A percentile compares a stretch with the other conserved stretches of the same genome.
Evolutionary conservation across 2,113 vertebrate genomes (phyloP).

Genomic region (Podilymbus podiceps): DNA sequence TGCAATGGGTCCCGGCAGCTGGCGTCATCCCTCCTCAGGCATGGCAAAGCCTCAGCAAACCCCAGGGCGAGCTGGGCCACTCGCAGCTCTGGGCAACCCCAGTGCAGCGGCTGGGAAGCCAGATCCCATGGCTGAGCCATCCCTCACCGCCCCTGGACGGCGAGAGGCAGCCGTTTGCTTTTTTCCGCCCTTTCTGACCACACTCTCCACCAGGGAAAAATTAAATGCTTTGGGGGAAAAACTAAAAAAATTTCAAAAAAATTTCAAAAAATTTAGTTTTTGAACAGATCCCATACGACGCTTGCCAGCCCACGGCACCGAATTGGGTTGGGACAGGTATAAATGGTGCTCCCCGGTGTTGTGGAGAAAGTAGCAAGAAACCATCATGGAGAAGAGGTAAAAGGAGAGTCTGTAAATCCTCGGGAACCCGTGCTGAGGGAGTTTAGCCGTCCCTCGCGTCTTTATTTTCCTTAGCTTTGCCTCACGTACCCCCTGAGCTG

Average conservation of each 20-base stretch:
- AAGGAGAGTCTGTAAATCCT: background rate
- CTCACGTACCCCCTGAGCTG: background rate
- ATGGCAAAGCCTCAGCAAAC: background rate
- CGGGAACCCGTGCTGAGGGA: rapidly evolving
- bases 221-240: background rate
- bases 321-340: rapidly evolving
- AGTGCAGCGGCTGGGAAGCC: rapidly evolving
- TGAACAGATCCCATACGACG: rapidly evolving
- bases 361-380: background rate
- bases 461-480: background rate
- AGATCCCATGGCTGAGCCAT: background rate
- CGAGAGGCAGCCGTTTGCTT: background rate
- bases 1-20: too few species aligned
- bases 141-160: rapidly evolving
- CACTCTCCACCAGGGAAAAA: rapidly evolving
- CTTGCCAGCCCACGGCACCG: rapidly evolving
- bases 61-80: background rate
- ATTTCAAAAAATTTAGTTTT: too few species aligned
- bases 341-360: rapidly evolving
- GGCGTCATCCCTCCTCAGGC: background rate
- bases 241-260: too few species aligned
- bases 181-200: rapidly evolving
- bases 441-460: rapidly evolving
- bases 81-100: background rate
- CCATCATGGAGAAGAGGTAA: rapidly evolving